Evolutionary conservation across 1,140 invertebrate species (phyloP).

Genomic region (Lordiphosa stackelbergi): DNA sequence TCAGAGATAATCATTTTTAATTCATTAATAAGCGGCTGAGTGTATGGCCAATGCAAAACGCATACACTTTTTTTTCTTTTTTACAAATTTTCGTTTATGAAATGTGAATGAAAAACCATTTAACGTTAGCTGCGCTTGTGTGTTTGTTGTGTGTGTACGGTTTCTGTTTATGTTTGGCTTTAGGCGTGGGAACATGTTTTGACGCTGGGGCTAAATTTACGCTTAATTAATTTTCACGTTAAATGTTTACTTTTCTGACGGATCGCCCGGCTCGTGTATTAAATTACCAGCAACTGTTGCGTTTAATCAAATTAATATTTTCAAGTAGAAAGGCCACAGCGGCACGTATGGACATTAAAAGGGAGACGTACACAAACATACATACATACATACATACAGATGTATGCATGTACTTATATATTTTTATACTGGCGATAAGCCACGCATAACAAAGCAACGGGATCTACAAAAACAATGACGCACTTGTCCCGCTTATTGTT

Average conservation of each 20-base stretch:
- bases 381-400: slow-evolving; percentile 4
- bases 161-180: slow-evolving; percentile 48
- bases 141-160: slow-evolving; percentile 7
- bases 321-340: slow-evolving; percentile 38
- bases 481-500: slow-evolving; percentile 47
- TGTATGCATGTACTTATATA: slow-evolving; percentile 13
- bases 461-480: slow-evolving; percentile 57
- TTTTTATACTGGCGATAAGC: slow-evolving; percentile 29
- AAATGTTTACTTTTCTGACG: slow-evolving; percentile 57
- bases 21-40: slow-evolving; percentile 63
- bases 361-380: neutral
- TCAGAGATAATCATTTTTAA: slow-evolving; percentile 60
- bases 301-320: slow-evolving; percentile 62
- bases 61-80: slow-evolving; percentile 12
- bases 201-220: slow-evolving; percentile 58
- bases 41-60: slow-evolving; percentile 55
- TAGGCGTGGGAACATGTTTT: slow-evolving; percentile 64
- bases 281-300: slow-evolving; percentile 62
- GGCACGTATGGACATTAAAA: slow-evolving; percentile 12
- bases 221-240: slow-evolving; percentile 63
- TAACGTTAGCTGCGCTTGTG: neutral
- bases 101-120: slow-evolving; percentile 53
- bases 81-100: slow-evolving; percentile 20
- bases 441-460: slow-evolving; percentile 17
- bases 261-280: slow-evolving; percentile 36